Percentiles rank a stretch among this genome's conserved stretches.
phyloP scores from a whole-genome alignment of 2,113 vertebrate species.

The Misgurnus mizolepis region DNA sequence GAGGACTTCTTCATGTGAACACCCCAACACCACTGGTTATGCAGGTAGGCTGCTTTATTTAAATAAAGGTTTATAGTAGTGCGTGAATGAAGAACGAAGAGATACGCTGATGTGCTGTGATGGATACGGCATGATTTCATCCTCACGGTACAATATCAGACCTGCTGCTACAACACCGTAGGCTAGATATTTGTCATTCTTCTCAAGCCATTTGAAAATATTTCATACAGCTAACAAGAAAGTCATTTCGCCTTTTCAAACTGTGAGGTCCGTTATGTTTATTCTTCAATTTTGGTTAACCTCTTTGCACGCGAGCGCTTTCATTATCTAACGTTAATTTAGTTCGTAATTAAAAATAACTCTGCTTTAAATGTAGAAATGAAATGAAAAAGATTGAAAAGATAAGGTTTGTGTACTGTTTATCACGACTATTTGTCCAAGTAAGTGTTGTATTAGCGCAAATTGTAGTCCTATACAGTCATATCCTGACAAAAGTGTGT shows the following conservation, averaged over 20 bases:
- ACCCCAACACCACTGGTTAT: neutral
- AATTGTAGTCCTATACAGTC: no score
- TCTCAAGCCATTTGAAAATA: neutral
- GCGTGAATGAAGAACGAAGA: slow-evolving; percentile 6
- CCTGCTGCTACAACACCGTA: neutral
- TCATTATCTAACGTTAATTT: neutral
- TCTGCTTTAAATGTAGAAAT: neutral
- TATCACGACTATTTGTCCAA: neutral
- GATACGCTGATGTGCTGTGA: slow-evolving; percentile 6
- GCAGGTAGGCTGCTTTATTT: slow-evolving; percentile 5
- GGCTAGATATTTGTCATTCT: neutral
- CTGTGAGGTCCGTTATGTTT: no score
- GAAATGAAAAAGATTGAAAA: neutral
- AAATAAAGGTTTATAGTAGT: neutral
- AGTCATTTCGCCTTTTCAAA: no score
- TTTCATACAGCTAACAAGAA: no score
- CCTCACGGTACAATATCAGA: slow-evolving; percentile 17
- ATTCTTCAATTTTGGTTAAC: neutral
- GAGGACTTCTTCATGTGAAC: neutral
- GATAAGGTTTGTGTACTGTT: neutral
- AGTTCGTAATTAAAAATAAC: neutral
- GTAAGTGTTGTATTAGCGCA: neutral
- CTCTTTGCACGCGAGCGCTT: neutral
- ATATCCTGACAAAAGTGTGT: no score
- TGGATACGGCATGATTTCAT: slow-evolving; percentile 13